phyloP scores from a whole-genome alignment of 2,113 vertebrate species.

The Siphamia tubifer region DNA sequence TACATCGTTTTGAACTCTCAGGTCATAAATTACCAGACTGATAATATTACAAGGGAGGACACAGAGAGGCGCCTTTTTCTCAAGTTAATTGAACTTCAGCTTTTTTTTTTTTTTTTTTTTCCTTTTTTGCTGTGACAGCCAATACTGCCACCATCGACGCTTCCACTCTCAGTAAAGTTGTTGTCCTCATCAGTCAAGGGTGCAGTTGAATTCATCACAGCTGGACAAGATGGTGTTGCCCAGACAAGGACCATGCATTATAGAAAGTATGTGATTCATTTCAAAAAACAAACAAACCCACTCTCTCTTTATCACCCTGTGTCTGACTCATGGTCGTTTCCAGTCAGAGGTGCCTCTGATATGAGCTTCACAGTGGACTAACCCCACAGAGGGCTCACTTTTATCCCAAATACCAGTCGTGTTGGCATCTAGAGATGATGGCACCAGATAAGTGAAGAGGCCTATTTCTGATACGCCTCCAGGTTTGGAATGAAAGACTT shows the following conservation, averaged over 20 bases:
- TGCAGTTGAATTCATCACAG: conserved; percentile 2
- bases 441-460: conserved; percentile 34
- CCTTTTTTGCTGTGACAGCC: conserved; percentile 32
- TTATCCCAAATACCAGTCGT: conserved; percentile 54
- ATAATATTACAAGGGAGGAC: conserved; percentile 53
- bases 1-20: conserved; percentile 42
- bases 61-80: conserved; percentile 30
- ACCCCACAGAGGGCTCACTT: conserved; percentile 39
- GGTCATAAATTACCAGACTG: conserved; percentile 58
- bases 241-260: background rate
- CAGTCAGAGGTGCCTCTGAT: conserved; percentile 41
- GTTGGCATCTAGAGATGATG: conserved; percentile 25
- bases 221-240: background rate
- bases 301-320: conserved; percentile 5
- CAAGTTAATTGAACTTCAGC: conserved; percentile 57
- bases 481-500: conserved; percentile 5
- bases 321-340: conserved; percentile 15
- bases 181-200: conserved; percentile 24
- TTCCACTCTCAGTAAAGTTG: conserved; percentile 18
- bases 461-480: conserved; percentile 33
- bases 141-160: conserved; percentile 1
- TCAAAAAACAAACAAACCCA: conserved; percentile 14
- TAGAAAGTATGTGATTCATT: background rate
- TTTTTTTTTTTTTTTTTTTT: no score
- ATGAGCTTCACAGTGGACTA: conserved; percentile 44